Base-by-base conservation (phyloP, 2,113 vertebrate species). In the Prolemur simus region DNA sequence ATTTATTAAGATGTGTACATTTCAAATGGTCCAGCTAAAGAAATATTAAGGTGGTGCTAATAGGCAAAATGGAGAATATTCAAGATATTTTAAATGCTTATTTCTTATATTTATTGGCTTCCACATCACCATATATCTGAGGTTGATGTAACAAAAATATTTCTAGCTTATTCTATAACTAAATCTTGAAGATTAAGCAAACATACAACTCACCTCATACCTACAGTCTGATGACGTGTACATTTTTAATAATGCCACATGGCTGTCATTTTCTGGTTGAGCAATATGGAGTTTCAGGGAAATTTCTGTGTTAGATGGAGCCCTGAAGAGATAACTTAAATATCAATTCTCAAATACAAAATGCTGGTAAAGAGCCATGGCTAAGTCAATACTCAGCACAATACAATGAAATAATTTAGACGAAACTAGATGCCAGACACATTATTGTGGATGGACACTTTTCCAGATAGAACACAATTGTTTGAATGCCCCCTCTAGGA, bases 141-240 rank as follows among this genome's bases (percentile, higher is more conserved):
- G 47, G 52, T 29, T 69, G 91, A 84, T 15, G 20, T n/a, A 76
- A 95, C 81, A 96, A 87, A 60, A 86, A 39, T 37, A 89, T 47
- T 77, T 83, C 27, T 56, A 68, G 10, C n/a, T 94, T 94, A 64
- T 56, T 71, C 78, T 60, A 37, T 76, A 89, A 94, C 3, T 58
- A 88, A 91, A 71, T 66, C 56, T 89, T 37, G 45, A 84, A 89
- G 81, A 81, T 52, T 60, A 89, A 60, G 42, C 32, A 86, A 84
- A 71, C 21, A 4, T 21, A 29, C 66, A 92, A 97, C 98, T 98
- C 98, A 99, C 99, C 99, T 99, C 99, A 96, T 99, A 99, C n/a
- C 99, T 99, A 98, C 99, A 99, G 98, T 99, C 99, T 95, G 99
- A 98, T 49, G 99, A 99, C 87, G 99, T 99, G 97, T 99, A 99